Percentiles rank a stretch among this genome's conserved stretches.
Conservation (phyloP, 2,888 invertebrate genomes). For the Ctenicera cuprea region DNA sequence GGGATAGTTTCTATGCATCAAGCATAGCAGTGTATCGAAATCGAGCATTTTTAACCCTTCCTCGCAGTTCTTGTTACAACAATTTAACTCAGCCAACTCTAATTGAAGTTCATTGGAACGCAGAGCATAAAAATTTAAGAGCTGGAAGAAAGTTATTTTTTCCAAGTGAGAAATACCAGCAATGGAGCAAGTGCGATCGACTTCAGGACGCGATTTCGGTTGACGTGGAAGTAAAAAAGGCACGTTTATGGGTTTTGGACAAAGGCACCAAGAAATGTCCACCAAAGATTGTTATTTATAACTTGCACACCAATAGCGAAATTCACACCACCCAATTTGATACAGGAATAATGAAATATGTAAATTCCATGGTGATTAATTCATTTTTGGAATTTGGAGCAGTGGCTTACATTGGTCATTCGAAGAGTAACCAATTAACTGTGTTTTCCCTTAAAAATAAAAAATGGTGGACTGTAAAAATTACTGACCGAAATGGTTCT, state of each 20-base stretch:
- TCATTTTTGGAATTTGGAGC: conserved; percentile 60
- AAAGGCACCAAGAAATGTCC: conserved; percentile 67
- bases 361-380: conserved; percentile 68
- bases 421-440: conserved; percentile 62
- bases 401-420: conserved; percentile 69
- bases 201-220: conserved; percentile 70
- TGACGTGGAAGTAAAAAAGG: conserved; percentile 68
- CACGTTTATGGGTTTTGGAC: conserved; percentile 73
- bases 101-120: conserved; percentile 70
- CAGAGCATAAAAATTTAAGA: conserved; percentile 47
- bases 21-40: conserved; percentile 70
- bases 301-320: conserved; percentile 66
- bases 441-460: conserved; percentile 64
- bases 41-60: conserved; percentile 70
- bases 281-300: conserved; percentile 71
- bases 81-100: conserved; percentile 66
- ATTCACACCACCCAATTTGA: conserved; percentile 58
- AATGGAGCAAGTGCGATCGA: conserved; percentile 64
- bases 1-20: conserved; percentile 64
- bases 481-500: conserved; percentile 55
- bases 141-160: conserved; percentile 41
- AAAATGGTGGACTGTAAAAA: conserved; percentile 67
- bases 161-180: conserved; percentile 55
- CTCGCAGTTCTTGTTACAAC: conserved; percentile 66
- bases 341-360: conserved; percentile 60